Percentiles rank a stretch among this genome's conserved stretches.
phyloP scores from a whole-genome alignment of 1,140 invertebrate genomes.

The Cotesia glomerata region DNA sequence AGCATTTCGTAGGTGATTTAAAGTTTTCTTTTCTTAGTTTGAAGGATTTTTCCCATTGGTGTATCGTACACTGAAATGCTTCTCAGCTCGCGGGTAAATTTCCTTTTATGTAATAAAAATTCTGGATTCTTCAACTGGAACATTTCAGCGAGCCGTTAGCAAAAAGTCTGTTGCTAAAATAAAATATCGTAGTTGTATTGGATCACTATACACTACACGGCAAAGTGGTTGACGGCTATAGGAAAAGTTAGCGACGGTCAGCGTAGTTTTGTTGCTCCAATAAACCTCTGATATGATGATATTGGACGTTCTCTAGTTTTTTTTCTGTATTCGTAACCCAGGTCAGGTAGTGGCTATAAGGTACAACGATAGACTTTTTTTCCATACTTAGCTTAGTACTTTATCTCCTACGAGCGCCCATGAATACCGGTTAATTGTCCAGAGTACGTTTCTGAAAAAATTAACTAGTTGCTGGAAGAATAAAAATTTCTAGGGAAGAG shows the following conservation, averaged over 20 bases:
- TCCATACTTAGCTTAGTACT: neutral
- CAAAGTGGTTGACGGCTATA: constrained; percentile 13
- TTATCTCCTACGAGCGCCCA: neutral
- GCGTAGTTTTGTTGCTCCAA: neutral
- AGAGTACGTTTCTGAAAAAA: neutral
- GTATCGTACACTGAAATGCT: neutral
- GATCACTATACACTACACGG: neutral
- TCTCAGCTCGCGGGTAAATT: neutral
- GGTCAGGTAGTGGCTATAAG: constrained; percentile 21
- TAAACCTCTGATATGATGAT: neutral
- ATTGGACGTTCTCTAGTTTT: neutral
- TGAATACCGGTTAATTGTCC: neutral
- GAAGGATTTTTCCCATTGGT: neutral
- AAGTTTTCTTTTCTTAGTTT: neutral
- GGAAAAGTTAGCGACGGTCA: constrained; percentile 2
- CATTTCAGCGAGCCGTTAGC: no score
- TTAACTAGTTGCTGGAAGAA: neutral
- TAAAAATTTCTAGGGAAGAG: neutral
- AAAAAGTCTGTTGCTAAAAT: neutral
- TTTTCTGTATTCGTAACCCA: neutral
- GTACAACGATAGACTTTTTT: neutral
- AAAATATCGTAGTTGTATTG: neutral
- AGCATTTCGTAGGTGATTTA: neutral
- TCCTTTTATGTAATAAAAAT: neutral
- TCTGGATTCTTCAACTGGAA: neutral